Conservation (phyloP, 2,888 invertebrate species). For the Tipula helvola region DNA sequence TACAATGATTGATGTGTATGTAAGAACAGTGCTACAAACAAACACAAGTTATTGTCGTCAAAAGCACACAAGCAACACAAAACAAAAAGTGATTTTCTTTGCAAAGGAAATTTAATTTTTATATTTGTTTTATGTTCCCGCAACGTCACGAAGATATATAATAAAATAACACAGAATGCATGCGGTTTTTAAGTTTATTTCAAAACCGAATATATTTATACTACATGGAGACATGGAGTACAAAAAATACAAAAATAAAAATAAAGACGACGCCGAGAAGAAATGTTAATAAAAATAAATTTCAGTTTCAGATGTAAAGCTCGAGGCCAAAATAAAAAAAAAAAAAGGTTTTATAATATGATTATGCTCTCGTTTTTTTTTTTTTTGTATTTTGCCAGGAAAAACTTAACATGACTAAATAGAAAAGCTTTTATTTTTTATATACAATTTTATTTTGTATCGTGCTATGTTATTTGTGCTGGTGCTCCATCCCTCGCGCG, state of each 20-base stretch:
- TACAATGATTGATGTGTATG: background rate
- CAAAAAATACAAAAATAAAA: background rate
- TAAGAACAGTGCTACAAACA: background rate
- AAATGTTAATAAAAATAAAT: background rate
- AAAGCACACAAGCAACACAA: background rate
- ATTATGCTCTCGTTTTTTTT: background rate
- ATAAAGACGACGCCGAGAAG: background rate
- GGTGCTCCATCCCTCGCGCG: background rate
- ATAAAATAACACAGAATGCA: background rate
- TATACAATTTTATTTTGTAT: background rate
- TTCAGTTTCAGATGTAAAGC: constrained; percentile 4
- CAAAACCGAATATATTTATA: background rate
- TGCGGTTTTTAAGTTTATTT: background rate
- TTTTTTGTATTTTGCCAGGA: background rate
- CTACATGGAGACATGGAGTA: too few species aligned
- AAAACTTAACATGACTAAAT: background rate
- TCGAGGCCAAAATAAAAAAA: background rate
- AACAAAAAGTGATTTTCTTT: background rate
- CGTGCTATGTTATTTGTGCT: background rate
- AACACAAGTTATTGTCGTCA: background rate
- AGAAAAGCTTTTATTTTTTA: background rate
- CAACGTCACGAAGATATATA: background rate
- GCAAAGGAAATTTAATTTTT: background rate
- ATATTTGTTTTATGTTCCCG: background rate
- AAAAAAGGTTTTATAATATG: constrained; percentile 1